A percentile compares a stretch with the other conserved stretches of the same genome.
phyloP scores from a whole-genome alignment of 2,888 invertebrate genomes.

The Zygothrica quintamaculata region DNA sequence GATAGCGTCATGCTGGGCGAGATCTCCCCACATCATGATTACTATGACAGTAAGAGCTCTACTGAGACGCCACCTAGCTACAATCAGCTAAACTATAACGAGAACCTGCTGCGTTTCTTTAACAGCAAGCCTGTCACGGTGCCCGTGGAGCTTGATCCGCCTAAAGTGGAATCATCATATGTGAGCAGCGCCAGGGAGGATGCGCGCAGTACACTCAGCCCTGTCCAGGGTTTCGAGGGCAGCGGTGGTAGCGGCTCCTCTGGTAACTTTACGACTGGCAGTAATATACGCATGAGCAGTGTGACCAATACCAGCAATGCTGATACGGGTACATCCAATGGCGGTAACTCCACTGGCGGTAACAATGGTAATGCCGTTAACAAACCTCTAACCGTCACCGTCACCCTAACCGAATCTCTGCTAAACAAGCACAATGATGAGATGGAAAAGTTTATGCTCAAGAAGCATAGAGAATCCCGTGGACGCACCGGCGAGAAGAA shows the following conservation, averaged over 20 bases:
- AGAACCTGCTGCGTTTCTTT: constrained; percentile 90
- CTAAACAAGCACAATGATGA: constrained; percentile 91
- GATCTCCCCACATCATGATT: constrained; percentile 93
- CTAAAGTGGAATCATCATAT: constrained; percentile 83
- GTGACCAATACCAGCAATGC: constrained; percentile 85
- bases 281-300: constrained; percentile 86
- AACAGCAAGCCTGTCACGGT: constrained; percentile 88
- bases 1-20: constrained; percentile 93
- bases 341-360: constrained; percentile 32
- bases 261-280: constrained; percentile 87
- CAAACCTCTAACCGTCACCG: constrained; percentile 84
- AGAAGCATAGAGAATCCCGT: constrained; percentile 88
- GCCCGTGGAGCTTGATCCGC: constrained; percentile 85
- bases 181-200: constrained; percentile 79
- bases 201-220: constrained; percentile 74
- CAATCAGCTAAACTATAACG: constrained; percentile 93
- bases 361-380: constrained; percentile 21
- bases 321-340: constrained; percentile 82
- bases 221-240: constrained; percentile 84
- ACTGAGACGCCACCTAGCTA: constrained; percentile 93
- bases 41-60: constrained; percentile 91
- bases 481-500: constrained; percentile 85
- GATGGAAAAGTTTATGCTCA: constrained; percentile 92
- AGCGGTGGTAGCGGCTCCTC: constrained; percentile 88
- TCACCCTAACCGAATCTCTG: constrained; percentile 87